A percentile compares a stretch with the other conserved stretches of the same genome.
phyloP scores from a whole-genome alignment of 2,888 invertebrate species.

The Malacosoma neustria region DNA sequence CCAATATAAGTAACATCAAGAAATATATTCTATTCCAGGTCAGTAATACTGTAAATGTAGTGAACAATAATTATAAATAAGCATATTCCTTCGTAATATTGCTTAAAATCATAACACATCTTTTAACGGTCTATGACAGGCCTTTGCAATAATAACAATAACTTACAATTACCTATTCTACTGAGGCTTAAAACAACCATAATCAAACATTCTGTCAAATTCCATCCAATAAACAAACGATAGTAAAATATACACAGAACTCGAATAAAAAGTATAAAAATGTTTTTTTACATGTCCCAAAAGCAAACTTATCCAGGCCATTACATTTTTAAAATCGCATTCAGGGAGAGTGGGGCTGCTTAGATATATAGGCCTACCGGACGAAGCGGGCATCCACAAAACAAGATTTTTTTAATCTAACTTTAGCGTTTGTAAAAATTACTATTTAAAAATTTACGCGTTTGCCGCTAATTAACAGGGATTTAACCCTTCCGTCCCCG shows the following conservation, averaged over 20 bases:
- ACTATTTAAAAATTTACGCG: slow-evolving; percentile 71
- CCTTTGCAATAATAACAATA: no score
- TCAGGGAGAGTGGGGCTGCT: slow-evolving; percentile 31
- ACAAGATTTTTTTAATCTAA: slow-evolving; percentile 72
- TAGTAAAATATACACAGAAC: slow-evolving; percentile 58
- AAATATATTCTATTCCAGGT: no score
- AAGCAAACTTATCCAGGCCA: slow-evolving; percentile 45
- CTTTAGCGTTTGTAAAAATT: slow-evolving; percentile 75
- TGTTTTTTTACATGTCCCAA: slow-evolving; percentile 62
- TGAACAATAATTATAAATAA: no score
- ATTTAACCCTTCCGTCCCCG: slow-evolving; percentile 74
- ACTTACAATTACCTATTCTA: no score
- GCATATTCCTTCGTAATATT: no score
- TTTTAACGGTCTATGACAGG: no score
- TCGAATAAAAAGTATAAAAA: slow-evolving; percentile 55
- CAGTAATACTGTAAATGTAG: no score
- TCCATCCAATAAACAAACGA: slow-evolving; percentile 48
- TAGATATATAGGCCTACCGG: slow-evolving; percentile 69
- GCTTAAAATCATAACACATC: no score
- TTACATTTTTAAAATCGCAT: slow-evolving; percentile 71
- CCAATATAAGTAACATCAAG: no score
- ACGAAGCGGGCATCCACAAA: slow-evolving; percentile 35
- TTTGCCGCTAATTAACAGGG: slow-evolving; percentile 69
- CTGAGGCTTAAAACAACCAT: no score
- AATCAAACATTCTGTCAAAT: background rate